Conservation (phyloP, 2,797 vertebrate species). For the Acanthurus tractus region DNA sequence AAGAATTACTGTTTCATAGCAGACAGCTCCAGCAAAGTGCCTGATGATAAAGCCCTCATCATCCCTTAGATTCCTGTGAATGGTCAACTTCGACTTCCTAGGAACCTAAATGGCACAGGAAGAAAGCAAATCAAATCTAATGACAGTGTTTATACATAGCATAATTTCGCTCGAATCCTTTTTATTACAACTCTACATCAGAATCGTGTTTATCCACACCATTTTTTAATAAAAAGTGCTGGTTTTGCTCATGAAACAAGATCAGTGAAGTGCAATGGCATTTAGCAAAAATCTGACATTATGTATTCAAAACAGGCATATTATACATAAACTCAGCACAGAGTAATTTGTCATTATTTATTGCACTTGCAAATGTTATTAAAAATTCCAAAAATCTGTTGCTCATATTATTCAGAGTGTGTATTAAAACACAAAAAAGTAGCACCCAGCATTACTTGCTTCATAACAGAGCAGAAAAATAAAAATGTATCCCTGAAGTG, state of each 20-base stretch:
- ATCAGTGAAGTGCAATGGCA: conserved; percentile 7
- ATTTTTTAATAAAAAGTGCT: conserved; percentile 1
- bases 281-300: background rate
- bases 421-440: too few species aligned
- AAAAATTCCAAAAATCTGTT: background rate
- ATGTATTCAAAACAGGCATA: background rate
- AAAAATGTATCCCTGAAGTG: conserved; percentile 10
- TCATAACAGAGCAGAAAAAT: conserved; percentile 15
- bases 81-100: conserved; percentile 94
- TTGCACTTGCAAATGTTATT: background rate
- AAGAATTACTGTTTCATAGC: conserved; percentile 94
- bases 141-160: conserved; percentile 9
- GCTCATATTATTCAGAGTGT: too few species aligned
- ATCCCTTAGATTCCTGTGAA: conserved; percentile 96
- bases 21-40: conserved; percentile 98
- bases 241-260: conserved; percentile 7
- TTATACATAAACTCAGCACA: background rate
- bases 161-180: conserved; percentile 21
- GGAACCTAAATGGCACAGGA: conserved; percentile 88
- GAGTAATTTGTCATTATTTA: conserved; percentile 5
- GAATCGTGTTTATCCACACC: conserved; percentile 23
- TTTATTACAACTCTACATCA: conserved; percentile 18
- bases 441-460: background rate
- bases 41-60: conserved; percentile 97
- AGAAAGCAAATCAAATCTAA: conserved; percentile 25